Evolutionary conservation across 2,888 invertebrate species (phyloP), one percentile per base, ranked within the genome.

Genomic region (Hecatera dysodea): DNA sequence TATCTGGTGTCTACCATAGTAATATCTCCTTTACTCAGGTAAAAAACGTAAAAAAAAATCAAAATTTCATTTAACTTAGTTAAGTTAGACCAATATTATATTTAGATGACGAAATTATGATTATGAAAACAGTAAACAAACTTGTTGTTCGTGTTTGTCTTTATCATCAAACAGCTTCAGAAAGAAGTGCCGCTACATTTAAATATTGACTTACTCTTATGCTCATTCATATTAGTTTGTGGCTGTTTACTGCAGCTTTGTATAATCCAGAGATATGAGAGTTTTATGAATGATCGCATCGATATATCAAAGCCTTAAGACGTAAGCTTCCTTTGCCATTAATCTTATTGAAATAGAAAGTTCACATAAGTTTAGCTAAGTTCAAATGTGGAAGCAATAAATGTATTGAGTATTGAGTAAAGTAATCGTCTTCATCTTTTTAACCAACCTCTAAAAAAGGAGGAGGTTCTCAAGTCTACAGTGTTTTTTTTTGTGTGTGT

Each of bases 71-170:
- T 6, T 55, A 33, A 55, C 12, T 8, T 56, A 12, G 6, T 4
- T 24, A 19, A 39, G 39, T 24, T 11, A 42, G 6, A 56, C 24
- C 50, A 75, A 60, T 59, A 46, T 73, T 73, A 60, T 59, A 46
- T 73, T 73, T 67, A 8, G 29, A 2, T 48, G 12, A 39, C 56
- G 15, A 42, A 33, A 17, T 46, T 27, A 27, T 36, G 42, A 50
- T 48, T 55, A 69, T 76, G n/a, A 56, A 76, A 61, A 56, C 69
- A 76, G 39, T 15, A 75, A 11, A 67, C 36, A 46, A 24, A 56
- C 70, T 74, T 61, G 33, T 29, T 50, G 0, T 36, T 19, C 8
- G 12, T 48, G 36, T 56, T 68, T 36, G 24, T 19, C 2, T 6
- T 48, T 36, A 33, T 60, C 6, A 48, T 60, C 36, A 72, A 50